A percentile compares a stretch with the other conserved stretches of the same genome.
Conservation (phyloP, 1,140 invertebrate species). For the Maniola jurtina region DNA sequence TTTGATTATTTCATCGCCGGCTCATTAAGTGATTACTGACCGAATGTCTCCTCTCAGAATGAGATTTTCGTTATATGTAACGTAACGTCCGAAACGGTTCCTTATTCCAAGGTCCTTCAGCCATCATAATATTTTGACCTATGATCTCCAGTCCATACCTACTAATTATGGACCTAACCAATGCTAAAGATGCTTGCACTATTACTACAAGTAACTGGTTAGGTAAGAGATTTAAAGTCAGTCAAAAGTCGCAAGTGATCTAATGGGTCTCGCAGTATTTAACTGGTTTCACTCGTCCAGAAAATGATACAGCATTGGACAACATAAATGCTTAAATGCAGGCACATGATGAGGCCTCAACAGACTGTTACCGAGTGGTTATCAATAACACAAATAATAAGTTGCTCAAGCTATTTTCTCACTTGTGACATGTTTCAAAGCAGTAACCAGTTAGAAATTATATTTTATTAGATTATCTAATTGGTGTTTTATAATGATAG, state of each 20-base stretch:
- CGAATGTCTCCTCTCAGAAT: too few species aligned
- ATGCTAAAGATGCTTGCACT: neutral
- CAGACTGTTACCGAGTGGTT: constrained; percentile 9
- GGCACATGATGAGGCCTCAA: constrained; percentile 17
- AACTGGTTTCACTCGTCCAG: constrained; percentile 22
- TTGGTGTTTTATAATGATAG: neutral
- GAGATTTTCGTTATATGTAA: too few species aligned
- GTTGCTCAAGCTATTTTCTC: constrained; percentile 17
- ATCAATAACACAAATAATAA: constrained; percentile 19
- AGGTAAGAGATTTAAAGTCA: too few species aligned
- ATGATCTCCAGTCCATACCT: too few species aligned
- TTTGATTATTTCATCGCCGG: too few species aligned
- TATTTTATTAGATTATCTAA: neutral
- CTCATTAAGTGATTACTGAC: too few species aligned
- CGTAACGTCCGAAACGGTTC: too few species aligned
- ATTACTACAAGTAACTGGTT: neutral
- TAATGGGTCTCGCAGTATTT: constrained; percentile 5
- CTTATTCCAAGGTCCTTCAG: too few species aligned
- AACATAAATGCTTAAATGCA: constrained; percentile 28
- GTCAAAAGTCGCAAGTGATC: neutral
- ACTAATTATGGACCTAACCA: too few species aligned
- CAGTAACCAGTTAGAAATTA: neutral
- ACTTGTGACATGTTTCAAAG: constrained; percentile 3
- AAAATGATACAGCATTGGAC: constrained; percentile 24
- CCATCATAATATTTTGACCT: too few species aligned